Evolutionary conservation across 2,797 vertebrate species (phyloP), one percentile per base, ranked within the genome.

Genomic region (Acanthis flammea): DNA sequence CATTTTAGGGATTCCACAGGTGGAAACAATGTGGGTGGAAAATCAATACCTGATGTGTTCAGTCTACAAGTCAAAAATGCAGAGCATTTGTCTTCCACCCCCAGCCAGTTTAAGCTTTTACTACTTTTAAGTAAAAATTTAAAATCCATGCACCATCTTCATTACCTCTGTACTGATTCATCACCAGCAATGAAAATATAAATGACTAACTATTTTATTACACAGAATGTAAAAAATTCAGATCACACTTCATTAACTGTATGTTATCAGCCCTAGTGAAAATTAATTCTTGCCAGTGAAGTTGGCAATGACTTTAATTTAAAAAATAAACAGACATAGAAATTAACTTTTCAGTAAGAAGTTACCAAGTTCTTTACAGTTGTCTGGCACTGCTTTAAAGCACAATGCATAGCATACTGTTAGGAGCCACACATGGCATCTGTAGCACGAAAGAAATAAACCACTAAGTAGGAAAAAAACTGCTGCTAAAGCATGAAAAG

Each of bases 11-110:
- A 67, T 83, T 93, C 92, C 53, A 57, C 55, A 78, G 87, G 88
- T 75, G 82, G 68, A 82, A 94, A 86, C 73, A 90, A 75, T 9
- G 61, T 77, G 88, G 72, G 89, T 80, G 62, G 76, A 91, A 91
- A 91, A 84, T 30, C 28, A 31, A 78, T 75, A 91, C 57, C 44
- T 53, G 21, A 78, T 25, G 50, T 10, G 47, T 60, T 94, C 28
- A 71, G 45, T 72, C 75, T 63, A 54, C 28, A 74, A 91, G 39
- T 74, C 23, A 88, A 90, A 95, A 92, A 80, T 5, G 14, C 18
- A 58, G 13, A n/a, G 65, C 4, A 2, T 54, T 89, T 92, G 74
- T 77, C 50, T 86, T 89, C 65, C 80, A 79, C n/a, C 18, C 30
- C 35, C 28, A 71, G 27, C 1, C 44, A 66, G 10, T 63, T 95